Base-by-base conservation (phyloP, 2,888 invertebrate genomes). In the Sabellastarte sp. region DNA sequence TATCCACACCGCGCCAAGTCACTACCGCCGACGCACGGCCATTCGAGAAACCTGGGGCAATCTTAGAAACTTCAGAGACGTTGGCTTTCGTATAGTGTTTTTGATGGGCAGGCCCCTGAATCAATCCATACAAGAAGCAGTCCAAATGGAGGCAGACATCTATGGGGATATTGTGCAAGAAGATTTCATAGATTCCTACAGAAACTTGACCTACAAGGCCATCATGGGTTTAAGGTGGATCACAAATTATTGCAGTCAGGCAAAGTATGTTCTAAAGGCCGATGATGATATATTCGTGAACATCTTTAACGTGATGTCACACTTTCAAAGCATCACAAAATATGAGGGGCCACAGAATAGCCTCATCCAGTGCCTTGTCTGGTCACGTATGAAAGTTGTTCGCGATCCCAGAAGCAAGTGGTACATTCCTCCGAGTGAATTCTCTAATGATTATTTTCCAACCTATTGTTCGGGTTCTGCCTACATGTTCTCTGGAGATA, bases 401-500 rank as follows among this genome's bases (percentile, higher is more conserved):
- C 86, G 85, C 26, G 79, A 79, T 55, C 64, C 67, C 29, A 76
- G 79, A 20, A 83, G 82, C 64, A 86, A 86, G 70, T 86, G 86
- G 86, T 82, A 80, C 69, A 71, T 85, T 24, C 78, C 83, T 2
- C 74, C 74, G 58, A 67, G 76, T 32, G 85, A 86, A 67, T 85
- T 83, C 70, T 66, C 75, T 5, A 75, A 74, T 1, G 80, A 82
- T 33, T 79, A 75, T 61, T 86, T 84, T 68, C 82, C 84, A 24
- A 75, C 80, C 24, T 86, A 86, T 72, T 86, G 85, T 74, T 83
- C 85, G 3, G 86, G 86, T 5, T 85, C 84, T 50, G 83, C 82
- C 2, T 82, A 81, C 61, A 63, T 85, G 1, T 90, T 91, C 1
- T 91, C 89, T 63, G 87, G 89, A 0, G 84, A 87, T 68, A 87